Base-by-base conservation (phyloP, 2,113 vertebrate species). In the Eulemur rufifrons region DNA sequence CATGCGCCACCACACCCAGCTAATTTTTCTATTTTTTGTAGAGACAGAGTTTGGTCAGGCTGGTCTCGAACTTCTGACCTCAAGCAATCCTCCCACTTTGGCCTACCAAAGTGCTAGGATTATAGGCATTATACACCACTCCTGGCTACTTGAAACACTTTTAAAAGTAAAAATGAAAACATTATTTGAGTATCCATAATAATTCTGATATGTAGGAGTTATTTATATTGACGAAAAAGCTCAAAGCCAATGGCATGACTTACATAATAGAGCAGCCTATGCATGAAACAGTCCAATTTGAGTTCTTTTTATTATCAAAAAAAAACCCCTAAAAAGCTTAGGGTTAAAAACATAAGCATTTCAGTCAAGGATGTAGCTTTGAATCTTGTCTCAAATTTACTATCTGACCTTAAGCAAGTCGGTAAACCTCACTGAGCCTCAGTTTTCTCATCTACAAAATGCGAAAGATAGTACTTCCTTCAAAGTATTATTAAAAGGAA, bases 361-460 rank as follows among this genome's bases (percentile, higher is more conserved):
- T 92, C 56, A 50, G n/a, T 81, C 52, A 89, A 96, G 42, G 42
- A 39, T 32, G 63, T 92, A 76, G 82, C 64, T 92, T 92, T 90
- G 29, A 82, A 92, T 37, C 29, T 54, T 95, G 82, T 86, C 74
- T 97, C 86, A 82, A 81, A 95, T 88, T 78, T 77, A 85, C 77
- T 85, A 20, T 56, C 54, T 64, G 32, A 37, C 27, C 76, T 90
- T 87, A 77, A 12, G 20, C 45, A 97, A 78, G 50, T 45, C 50
- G 64, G 37, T 47, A 94, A 94, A 76, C 37, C 39, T 90, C 42
- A 77, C 27, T 68, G 82, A 85, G 54, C 8, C 61, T 88, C 34
- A 50, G 39, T 96, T 81, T 96, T 73, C 88, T 94, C 13, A 61
- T 94, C 47, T 85, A 94, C 8, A 89, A 86, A 96, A 85, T 56